phyloP scores from a whole-genome alignment of 2,888 invertebrate species.

The Gymnosoma rotundatum region DNA sequence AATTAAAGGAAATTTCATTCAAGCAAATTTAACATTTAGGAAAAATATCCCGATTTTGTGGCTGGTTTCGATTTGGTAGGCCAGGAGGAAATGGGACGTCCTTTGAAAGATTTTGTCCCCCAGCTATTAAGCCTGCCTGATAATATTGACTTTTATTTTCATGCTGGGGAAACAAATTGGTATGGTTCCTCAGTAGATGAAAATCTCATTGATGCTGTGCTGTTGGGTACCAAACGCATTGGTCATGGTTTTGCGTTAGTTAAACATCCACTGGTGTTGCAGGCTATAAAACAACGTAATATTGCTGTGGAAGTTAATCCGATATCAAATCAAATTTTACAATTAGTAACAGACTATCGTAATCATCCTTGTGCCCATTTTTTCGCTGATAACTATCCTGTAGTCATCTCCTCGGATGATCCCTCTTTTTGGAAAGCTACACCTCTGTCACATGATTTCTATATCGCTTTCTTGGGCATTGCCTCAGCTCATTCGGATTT shows the following conservation, averaged over 20 bases:
- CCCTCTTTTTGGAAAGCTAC: constrained; percentile 90
- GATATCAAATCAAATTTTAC: constrained; percentile 89
- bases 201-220: constrained; percentile 89
- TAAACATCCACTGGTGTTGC: constrained; percentile 88
- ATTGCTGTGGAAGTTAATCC: constrained; percentile 91
- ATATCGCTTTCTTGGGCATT: constrained; percentile 89
- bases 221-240: constrained; percentile 88
- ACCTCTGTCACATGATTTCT: constrained; percentile 90
- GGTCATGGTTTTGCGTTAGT: constrained; percentile 90
- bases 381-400: constrained; percentile 87
- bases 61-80: constrained; percentile 92
- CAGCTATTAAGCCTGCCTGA: constrained; percentile 83
- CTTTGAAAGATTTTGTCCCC: constrained; percentile 85
- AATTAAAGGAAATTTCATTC: not conserved
- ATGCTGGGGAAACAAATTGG: constrained; percentile 93
- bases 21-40: constrained; percentile 78
- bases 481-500: constrained; percentile 87
- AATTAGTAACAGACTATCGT: constrained; percentile 87
- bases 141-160: constrained; percentile 87
- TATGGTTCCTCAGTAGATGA: constrained; percentile 86
- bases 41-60: constrained; percentile 85
- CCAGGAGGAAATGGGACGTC: constrained; percentile 88
- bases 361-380: constrained; percentile 89
- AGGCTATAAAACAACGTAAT: constrained; percentile 83
- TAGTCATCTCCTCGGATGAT: constrained; percentile 91